Conservation (phyloP, 2,888 invertebrate genomes). For the Shargacucullia verbasci region DNA sequence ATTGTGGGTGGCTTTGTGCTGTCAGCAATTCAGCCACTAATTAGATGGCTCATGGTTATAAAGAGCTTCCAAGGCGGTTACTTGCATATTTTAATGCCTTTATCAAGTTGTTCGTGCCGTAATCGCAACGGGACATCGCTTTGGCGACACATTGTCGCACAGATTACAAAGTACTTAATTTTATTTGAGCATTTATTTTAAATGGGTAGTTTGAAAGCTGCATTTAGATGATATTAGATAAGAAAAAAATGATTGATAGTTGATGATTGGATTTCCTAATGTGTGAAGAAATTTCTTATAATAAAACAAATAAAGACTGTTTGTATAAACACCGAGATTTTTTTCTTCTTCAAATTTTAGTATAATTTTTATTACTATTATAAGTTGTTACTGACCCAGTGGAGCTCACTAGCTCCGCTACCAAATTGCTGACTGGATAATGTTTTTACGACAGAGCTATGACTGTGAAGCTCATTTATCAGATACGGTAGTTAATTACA, state of each 20-base stretch:
- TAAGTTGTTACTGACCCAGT: no score
- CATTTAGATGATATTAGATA: background rate
- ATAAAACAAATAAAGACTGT: no score
- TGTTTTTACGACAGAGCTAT: no score
- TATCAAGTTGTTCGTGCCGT: slow-evolving; percentile 69
- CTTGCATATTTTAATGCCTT: slow-evolving; percentile 82
- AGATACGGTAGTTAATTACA: no score
- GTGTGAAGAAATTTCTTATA: background rate
- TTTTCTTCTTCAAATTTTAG: no score
- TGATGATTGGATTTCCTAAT: background rate
- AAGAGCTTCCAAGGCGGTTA: slow-evolving; percentile 61
- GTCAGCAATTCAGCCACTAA: slow-evolving; percentile 54
- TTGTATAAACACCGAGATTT: no score
- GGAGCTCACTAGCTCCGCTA: no score
- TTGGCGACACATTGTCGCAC: slow-evolving; percentile 58
- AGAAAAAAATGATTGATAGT: no score
- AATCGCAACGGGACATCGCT: slow-evolving; percentile 70
- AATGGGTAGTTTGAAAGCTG: background rate
- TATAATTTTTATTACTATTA: no score
- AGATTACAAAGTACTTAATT: slow-evolving; percentile 11
- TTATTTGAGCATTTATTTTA: slow-evolving; percentile 8
- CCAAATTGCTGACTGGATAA: no score
- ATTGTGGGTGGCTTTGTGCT: slow-evolving; percentile 45
- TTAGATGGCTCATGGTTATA: slow-evolving; percentile 52
- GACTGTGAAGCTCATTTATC: no score